Evolutionary conservation across 2,113 vertebrate species (phyloP), one percentile per base, ranked within the genome.

Genomic region (Erythrocercus mccallii): DNA sequence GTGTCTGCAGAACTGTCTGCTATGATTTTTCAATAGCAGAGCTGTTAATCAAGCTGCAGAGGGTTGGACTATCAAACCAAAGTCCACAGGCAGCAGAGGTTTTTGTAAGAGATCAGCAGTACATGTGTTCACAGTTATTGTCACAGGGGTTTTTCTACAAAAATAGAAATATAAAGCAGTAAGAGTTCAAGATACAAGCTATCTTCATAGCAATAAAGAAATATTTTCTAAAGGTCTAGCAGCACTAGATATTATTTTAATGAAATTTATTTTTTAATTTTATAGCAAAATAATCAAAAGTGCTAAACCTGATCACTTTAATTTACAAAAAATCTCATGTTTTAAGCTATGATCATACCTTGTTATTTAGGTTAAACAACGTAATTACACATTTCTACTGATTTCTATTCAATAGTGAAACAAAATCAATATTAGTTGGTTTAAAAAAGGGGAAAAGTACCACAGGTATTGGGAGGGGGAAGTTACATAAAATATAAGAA

Each of bases 281-380:
- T 88, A 97, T 98, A 97, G 97, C 94, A 98, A 98, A 98, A 94
- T 94, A 95, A 92, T 93, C 64, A 76, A 98, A 98, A 98, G 97
- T 98, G 97, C 98, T 97, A 95, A 94, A 92, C 78, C 90, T 60
- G 91, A 96, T 90, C 94, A 94, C 72, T 94, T 97, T 81, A 97
- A 98, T 84, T 98, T 98, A 98, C 91, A 95, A 93, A 95, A 73
- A 54, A 27, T 80, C 33, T 60, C 65, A 42, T 24, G 48, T 90
- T 96, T 93, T 88, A 70, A 94, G 86, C 89, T 97, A 94, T 66
- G 84, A 61, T 85, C 80, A 92, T 94, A 95, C 92, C 93, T 96
- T 73, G 12, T 96, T 96, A 92, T 66, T 96, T 72, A 93, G 69
- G 96, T 97, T 95, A 91, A 92, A 95, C 82, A 94, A 88, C 53